Evolutionary conservation across 2,113 vertebrate genomes (phyloP).

Genomic region (Oxyruncus cristatus): DNA sequence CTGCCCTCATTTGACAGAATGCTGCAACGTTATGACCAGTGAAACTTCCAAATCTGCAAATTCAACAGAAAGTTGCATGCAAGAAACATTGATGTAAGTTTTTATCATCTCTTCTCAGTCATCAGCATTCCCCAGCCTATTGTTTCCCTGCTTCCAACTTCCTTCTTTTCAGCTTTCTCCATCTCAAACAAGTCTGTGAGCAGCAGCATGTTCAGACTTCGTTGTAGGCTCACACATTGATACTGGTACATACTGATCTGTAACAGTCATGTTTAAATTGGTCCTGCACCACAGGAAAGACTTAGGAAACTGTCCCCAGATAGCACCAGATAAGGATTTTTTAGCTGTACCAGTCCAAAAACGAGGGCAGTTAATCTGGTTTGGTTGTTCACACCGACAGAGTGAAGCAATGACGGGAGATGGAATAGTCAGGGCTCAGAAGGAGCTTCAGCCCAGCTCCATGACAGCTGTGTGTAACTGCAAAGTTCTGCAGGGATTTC

Average conservation of each 20-base stretch:
- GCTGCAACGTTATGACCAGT: background rate
- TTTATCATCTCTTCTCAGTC: background rate
- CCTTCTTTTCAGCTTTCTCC: background rate
- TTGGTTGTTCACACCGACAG: background rate
- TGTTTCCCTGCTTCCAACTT: conserved; percentile 1
- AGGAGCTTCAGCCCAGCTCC: background rate
- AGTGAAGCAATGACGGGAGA: background rate
- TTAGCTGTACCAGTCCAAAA: background rate
- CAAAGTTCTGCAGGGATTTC: background rate
- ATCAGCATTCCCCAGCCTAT: conserved; percentile 13
- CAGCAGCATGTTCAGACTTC: background rate
- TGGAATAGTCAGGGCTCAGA: background rate
- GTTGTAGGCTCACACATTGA: background rate
- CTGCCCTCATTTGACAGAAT: background rate
- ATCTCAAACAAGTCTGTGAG: background rate
- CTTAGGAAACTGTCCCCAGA: background rate
- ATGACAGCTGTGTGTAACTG: background rate
- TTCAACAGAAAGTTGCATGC: background rate
- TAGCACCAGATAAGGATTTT: background rate
- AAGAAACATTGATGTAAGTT: background rate
- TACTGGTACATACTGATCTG: background rate
- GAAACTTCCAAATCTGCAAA: background rate
- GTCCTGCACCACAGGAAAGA: background rate
- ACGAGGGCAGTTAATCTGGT: background rate
- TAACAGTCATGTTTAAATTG: background rate